These are phyloP conservation scores for Trichosurus vulpecula DNA, from an alignment of 2,797 vertebrate genomes.

Conservation along the genomic window DNA sequence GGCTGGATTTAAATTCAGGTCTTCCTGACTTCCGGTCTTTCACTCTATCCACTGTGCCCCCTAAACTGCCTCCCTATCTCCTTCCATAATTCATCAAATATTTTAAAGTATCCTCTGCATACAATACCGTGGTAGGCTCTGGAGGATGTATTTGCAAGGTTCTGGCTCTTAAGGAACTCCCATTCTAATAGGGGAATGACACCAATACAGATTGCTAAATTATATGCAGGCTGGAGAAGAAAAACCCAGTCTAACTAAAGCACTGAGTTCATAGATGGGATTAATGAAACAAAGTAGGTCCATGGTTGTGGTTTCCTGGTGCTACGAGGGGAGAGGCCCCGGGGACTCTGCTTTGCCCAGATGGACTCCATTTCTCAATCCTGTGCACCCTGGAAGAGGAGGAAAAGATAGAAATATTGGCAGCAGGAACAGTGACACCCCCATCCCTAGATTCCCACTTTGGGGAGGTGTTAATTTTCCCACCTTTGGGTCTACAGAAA, in stretches of 20 bases:
- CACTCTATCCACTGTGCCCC: neutral
- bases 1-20: neutral
- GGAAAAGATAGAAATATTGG: neutral
- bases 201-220: neutral
- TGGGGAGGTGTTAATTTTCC: neutral
- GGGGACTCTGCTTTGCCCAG: neutral
- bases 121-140: neutral
- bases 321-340: neutral
- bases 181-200: neutral
- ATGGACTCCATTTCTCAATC: neutral
- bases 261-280: neutral
- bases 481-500: slow-evolving; percentile 10
- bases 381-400: neutral
- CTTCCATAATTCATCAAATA: neutral
- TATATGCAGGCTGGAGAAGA: neutral
- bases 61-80: neutral
- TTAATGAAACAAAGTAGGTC: neutral
- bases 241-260: neutral
- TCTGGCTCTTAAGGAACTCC: neutral
- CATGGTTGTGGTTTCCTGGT: neutral
- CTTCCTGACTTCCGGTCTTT: neutral
- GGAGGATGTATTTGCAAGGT: neutral
- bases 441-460: neutral
- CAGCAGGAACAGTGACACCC: neutral
- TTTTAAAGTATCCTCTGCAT: neutral